phyloP scores from a whole-genome alignment of 2,797 vertebrate genomes.

The Salarias fasciatus region DNA sequence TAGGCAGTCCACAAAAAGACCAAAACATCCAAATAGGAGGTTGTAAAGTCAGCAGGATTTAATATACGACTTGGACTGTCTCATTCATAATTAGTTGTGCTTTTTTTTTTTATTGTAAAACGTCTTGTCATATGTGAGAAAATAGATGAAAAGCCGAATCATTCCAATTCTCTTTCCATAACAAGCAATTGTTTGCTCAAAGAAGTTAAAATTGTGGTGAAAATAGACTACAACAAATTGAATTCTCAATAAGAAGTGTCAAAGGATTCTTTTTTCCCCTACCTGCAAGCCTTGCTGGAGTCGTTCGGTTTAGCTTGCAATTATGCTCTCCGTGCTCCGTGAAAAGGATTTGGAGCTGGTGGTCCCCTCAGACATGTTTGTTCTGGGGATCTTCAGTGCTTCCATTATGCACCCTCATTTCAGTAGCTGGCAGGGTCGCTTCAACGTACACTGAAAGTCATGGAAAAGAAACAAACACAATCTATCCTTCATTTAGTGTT shows the following conservation, averaged over 20 bases:
- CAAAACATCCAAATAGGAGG: no score
- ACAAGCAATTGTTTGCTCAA: slow-evolving; percentile 8
- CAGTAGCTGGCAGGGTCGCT: slow-evolving; percentile 38
- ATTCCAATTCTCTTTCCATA: not conserved
- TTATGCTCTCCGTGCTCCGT: slow-evolving; percentile 41
- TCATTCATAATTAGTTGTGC: not conserved
- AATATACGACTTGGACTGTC: not conserved
- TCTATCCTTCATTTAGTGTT: not conserved
- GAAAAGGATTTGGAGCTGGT: slow-evolving; percentile 21
- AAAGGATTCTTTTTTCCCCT: slow-evolving; percentile 24
- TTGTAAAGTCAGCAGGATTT: slow-evolving; percentile 11
- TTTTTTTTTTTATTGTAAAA: slow-evolving; percentile 9
- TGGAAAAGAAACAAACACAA: not conserved
- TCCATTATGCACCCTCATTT: slow-evolving; percentile 46
- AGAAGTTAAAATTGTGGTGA: slow-evolving; percentile 9
- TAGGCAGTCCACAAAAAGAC: not conserved
- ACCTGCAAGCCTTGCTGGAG: slow-evolving; percentile 15
- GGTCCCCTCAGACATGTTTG: slow-evolving; percentile 57
- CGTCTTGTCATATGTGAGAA: not conserved
- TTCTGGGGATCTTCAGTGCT: slow-evolving; percentile 46
- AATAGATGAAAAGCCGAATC: not conserved
- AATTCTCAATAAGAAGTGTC: not conserved
- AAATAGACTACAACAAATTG: slow-evolving; percentile 13
- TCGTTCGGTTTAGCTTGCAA: slow-evolving; percentile 49
- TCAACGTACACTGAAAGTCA: slow-evolving; percentile 28